Conservation (phyloP, 2,888 invertebrate genomes). For the Heteropelma amictum region DNA sequence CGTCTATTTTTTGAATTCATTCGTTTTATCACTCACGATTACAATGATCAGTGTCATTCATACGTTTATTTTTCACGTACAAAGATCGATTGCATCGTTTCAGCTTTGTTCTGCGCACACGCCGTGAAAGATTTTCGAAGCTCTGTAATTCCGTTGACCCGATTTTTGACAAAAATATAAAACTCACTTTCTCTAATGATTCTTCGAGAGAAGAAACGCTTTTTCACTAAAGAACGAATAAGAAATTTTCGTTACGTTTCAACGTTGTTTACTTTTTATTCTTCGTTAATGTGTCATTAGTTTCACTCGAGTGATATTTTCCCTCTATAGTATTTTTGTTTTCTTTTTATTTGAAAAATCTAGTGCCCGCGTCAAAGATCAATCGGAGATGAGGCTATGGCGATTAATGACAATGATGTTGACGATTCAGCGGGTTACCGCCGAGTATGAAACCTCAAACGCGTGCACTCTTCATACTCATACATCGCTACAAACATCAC, state of each 20-base stretch:
- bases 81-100: slow-evolving; percentile 54
- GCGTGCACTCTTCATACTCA: neutral
- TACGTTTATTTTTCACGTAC: slow-evolving; percentile 16
- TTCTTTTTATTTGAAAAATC: neutral
- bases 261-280: neutral
- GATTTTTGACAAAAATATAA: too few species aligned
- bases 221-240: too few species aligned
- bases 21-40: slow-evolving; percentile 29
- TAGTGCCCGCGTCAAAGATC: too few species aligned
- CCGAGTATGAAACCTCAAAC: slow-evolving; percentile 5
- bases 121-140: neutral
- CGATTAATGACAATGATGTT: neutral
- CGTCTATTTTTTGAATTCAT: slow-evolving; percentile 46
- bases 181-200: too few species aligned
- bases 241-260: neutral
- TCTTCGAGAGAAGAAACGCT: too few species aligned
- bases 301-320: neutral
- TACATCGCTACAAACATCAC: neutral
- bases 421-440: too few species aligned
- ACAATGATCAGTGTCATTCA: slow-evolving; percentile 27
- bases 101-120: neutral
- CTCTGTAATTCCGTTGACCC: neutral
- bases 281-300: neutral
- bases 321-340: neutral
- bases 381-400: neutral